A percentile compares a stretch with the other conserved stretches of the same genome.
phyloP scores from a whole-genome alignment of 2,113 vertebrate genomes.

The Seriola rivoliana region DNA sequence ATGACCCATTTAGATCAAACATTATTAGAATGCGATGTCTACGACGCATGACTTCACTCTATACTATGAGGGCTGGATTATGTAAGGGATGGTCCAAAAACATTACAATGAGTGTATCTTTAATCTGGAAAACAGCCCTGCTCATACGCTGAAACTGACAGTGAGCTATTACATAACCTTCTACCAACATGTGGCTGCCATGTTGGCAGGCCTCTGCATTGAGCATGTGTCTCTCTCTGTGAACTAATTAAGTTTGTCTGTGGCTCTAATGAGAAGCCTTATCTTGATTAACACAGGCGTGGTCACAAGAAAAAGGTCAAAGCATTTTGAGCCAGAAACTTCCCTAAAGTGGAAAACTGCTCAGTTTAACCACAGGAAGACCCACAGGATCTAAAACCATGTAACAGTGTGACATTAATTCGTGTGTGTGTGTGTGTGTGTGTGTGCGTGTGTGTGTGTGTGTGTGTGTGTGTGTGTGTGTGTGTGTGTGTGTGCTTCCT shows the following conservation, averaged over 20 bases:
- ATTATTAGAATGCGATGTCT: constrained; percentile 32
- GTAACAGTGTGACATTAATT: too few relatives aligned
- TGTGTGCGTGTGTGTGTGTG: not conserved
- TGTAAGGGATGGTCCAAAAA: constrained; percentile 31
- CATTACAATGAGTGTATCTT: constrained; percentile 15
- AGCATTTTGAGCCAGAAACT: not conserved
- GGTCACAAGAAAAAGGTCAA: not conserved
- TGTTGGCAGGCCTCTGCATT: constrained; percentile 21
- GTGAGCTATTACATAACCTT: constrained; percentile 41
- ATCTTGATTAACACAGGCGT: not conserved
- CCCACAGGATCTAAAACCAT: not conserved
- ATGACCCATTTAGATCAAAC: constrained; percentile 59
- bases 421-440: too few relatives aligned
- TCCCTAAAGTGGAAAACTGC: not conserved
- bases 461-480: constrained; percentile 1
- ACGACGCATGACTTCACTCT: not conserved
- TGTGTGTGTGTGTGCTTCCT: constrained; percentile 23
- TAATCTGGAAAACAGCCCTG: constrained; percentile 14
- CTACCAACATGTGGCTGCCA: constrained; percentile 2
- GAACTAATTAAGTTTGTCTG: constrained; percentile 31
- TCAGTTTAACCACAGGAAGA: too few relatives aligned
- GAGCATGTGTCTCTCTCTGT: constrained; percentile 9
- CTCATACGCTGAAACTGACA: constrained; percentile 8
- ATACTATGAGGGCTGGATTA: constrained; percentile 16
- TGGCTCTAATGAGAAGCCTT: not conserved